Evolutionary conservation across 1,140 invertebrate genomes (phyloP), one percentile per base, ranked within the genome.

Genomic region (Scylla paramamosain): DNA sequence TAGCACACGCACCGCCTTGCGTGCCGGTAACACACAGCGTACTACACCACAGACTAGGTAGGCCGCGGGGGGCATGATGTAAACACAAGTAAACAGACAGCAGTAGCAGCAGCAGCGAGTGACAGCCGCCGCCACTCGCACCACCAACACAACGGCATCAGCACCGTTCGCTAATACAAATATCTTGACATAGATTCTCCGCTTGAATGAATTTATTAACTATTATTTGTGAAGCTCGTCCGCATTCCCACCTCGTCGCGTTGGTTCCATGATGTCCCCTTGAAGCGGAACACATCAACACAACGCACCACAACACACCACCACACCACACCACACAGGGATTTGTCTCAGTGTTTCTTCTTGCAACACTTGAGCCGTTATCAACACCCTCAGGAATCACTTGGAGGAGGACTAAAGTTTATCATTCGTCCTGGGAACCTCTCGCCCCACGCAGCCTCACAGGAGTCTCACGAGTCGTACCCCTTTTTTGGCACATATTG

Each of bases 141-240:
- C 20, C 20, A n/a, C 20, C 67, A n/a, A 77, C 52, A 77, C 67
- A 77, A n/a, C 67, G 67, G 67, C 67, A 77, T 77, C 67, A n/a
- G 20, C 67, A 77, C 67, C 67, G 67, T 25, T 77, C 67, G 25
- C 67, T n/a, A 77, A 77, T 77, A 77, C 67, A 77, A 77, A 77
- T 20, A 77, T 77, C 67, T 77, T 77, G 67, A 77, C 67, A 77
- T 77, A 77, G 12, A 77, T 77, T 77, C 67, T n/a, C 67, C n/a
- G 67, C 20, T n/a, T n/a, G 10, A 77, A n/a, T 20, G 67, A 25
- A n/a, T 77, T 77, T 77, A 77, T 77, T 7, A n/a, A n/a, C 67
- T 77, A 25, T 77, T 77, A 39, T n/a, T n/a, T n/a, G 67, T n/a
- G n/a, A 59, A 20, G 52, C 12, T 77, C n/a, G n/a, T 77, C 25